Conservation (phyloP, 1,140 invertebrate genomes). For the Hermetia illucens region DNA sequence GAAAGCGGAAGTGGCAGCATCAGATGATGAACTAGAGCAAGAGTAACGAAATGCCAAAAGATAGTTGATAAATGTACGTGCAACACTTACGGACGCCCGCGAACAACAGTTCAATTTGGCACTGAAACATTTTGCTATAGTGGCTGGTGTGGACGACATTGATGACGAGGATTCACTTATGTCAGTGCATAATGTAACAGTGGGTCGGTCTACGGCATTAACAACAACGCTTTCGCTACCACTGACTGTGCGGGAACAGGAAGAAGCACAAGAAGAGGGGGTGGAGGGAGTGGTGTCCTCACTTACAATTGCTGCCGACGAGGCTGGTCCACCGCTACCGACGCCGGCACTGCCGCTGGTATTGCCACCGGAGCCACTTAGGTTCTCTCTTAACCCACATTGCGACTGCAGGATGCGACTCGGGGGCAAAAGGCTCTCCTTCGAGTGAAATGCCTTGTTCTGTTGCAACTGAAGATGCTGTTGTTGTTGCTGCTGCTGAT, state of each 20-base stretch:
- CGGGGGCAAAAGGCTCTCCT: conserved; percentile 15
- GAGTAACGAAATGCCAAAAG: no score
- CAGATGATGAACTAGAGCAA: no score
- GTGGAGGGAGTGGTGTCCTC: no score
- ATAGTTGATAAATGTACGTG: no score
- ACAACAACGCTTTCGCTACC: no score
- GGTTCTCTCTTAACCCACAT: conserved; percentile 2
- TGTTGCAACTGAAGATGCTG: conserved; percentile 2
- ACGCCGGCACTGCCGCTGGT: not conserved
- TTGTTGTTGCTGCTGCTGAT: not conserved
- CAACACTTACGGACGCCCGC: not conserved
- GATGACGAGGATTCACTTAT: no score
- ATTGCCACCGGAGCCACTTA: not conserved
- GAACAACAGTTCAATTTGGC: not conserved
- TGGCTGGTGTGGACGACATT: not conserved
- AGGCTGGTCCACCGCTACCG: conserved; percentile 2
- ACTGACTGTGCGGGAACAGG: no score
- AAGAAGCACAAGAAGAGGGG: no score
- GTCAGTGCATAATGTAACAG: no score
- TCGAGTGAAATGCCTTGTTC: conserved; percentile 16
- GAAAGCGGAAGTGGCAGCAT: no score
- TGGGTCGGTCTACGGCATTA: no score
- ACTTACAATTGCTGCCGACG: not conserved
- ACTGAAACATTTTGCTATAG: not conserved
- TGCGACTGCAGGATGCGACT: conserved; percentile 20